Percentiles rank a stretch among this genome's conserved stretches.
phyloP scores from a whole-genome alignment of 2,888 invertebrate genomes.

The Hydriomena furcata region DNA sequence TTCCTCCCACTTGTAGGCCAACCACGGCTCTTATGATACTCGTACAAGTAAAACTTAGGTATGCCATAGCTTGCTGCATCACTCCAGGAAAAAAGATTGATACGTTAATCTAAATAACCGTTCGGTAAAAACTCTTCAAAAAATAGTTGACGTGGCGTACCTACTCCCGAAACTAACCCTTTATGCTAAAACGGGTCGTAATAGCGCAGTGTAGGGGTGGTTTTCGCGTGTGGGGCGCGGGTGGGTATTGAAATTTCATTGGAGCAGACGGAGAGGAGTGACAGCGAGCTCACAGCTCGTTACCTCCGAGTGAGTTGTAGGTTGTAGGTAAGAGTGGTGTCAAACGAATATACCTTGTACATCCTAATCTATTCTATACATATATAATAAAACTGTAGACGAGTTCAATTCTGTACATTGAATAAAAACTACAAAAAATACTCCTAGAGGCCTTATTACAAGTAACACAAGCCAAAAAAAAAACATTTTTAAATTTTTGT shows the following conservation, averaged over 20 bases:
- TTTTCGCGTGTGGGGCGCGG: conserved; percentile 27
- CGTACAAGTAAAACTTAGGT: no score
- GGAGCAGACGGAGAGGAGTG: conserved; percentile 49
- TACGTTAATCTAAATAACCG: conserved; percentile 37
- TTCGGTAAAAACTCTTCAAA: conserved; percentile 36
- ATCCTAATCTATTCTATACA: no score
- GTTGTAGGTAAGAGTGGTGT: conserved; percentile 32
- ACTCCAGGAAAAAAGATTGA: conserved; percentile 32
- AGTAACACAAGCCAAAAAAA: no score
- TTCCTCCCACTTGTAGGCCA: no score
- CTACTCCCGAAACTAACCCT: conserved; percentile 22
- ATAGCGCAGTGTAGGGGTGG: conserved; percentile 13
- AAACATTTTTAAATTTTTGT: no score
- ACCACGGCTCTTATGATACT: no score
- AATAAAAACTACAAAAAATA: no score
- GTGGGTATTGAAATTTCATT: conserved; percentile 59
- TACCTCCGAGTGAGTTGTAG: conserved; percentile 42
- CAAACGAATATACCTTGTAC: conserved; percentile 3
- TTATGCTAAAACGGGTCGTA: conserved; percentile 17
- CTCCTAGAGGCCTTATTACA: no score
- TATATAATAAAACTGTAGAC: no score
- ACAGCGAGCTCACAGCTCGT: conserved; percentile 53
- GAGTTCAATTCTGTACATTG: no score
- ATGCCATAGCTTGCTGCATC: not conserved
- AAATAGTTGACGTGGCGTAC: conserved; percentile 46